Percentiles rank a stretch among this genome's conserved stretches.
Evolutionary conservation across 2,888 invertebrate genomes (phyloP).

Genomic region (Acleris laterana): DNA sequence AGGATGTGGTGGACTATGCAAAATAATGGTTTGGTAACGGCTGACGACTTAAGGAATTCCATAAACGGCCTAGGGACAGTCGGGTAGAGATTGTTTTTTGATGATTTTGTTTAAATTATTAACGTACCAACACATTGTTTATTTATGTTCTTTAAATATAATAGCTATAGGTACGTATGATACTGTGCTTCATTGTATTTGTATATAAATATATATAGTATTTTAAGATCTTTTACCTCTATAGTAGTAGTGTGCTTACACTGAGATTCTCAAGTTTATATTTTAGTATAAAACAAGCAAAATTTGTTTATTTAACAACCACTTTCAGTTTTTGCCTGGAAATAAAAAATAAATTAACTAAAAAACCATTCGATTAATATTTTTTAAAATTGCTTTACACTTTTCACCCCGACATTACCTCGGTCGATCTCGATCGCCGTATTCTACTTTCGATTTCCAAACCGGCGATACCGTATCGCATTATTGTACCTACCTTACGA

Average conservation of each 20-base stretch:
- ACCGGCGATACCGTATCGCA: conserved; percentile 57
- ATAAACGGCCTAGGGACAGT: conserved; percentile 51
- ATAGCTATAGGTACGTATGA: too few relatives aligned
- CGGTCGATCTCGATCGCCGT: conserved; percentile 55
- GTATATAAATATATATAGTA: too few relatives aligned
- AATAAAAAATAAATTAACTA: neutral
- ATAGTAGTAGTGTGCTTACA: too few relatives aligned
- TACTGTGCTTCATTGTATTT: too few relatives aligned
- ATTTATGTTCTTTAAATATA: too few relatives aligned
- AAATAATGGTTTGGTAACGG: conserved; percentile 44
- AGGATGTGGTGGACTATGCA: conserved; percentile 52
- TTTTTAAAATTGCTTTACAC: conserved; percentile 18
- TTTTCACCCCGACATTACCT: conserved; percentile 44
- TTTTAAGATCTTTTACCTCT: too few relatives aligned
- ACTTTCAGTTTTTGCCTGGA: too few relatives aligned
- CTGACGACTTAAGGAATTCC: conserved; percentile 55
- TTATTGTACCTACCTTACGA: conserved; percentile 41
- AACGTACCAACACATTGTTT: too few relatives aligned
- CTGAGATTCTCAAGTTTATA: too few relatives aligned
- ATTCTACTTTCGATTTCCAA: conserved; percentile 75
- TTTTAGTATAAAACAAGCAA: too few relatives aligned
- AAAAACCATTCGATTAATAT: neutral
- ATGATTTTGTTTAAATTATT: neutral
- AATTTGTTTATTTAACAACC: too few relatives aligned
- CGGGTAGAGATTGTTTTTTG: conserved; percentile 1